Evolutionary conservation across 2,888 invertebrate genomes (phyloP).

Genomic region (Nymphalis c-album): DNA sequence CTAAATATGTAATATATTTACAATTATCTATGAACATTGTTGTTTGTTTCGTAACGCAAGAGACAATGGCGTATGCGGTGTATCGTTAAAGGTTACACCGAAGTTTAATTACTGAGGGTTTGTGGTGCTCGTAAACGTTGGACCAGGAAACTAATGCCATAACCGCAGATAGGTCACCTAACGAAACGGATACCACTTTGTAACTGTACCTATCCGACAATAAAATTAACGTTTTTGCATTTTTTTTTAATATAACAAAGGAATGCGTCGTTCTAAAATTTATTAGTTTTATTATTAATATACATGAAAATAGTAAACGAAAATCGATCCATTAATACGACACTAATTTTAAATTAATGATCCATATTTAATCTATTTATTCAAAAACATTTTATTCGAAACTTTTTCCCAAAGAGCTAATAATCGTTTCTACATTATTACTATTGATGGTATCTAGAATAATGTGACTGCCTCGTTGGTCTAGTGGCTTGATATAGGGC

Average conservation of each 20-base stretch:
- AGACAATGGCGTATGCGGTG: conserved; percentile 64
- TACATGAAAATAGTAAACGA: no score
- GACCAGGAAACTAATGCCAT: conserved; percentile 70
- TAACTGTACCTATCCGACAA: conserved; percentile 37
- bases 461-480: no score
- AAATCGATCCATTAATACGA: no score
- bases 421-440: no score
- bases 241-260: not conserved
- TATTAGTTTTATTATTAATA: no score
- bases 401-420: no score
- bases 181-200: conserved; percentile 40
- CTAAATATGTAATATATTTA: conserved; percentile 21
- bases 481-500: no score
- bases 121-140: conserved; percentile 50
- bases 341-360: no score
- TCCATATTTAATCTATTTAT: no score
- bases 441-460: no score
- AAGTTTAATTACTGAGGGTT: conserved; percentile 69
- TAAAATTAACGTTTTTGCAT: not conserved
- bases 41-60: conserved; percentile 50
- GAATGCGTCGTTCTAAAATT: no score
- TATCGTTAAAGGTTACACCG: conserved; percentile 67
- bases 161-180: conserved; percentile 72
- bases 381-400: no score
- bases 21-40: conserved; percentile 53